phyloP scores from a whole-genome alignment of 2,888 invertebrate species.

The Unio delphinus region DNA sequence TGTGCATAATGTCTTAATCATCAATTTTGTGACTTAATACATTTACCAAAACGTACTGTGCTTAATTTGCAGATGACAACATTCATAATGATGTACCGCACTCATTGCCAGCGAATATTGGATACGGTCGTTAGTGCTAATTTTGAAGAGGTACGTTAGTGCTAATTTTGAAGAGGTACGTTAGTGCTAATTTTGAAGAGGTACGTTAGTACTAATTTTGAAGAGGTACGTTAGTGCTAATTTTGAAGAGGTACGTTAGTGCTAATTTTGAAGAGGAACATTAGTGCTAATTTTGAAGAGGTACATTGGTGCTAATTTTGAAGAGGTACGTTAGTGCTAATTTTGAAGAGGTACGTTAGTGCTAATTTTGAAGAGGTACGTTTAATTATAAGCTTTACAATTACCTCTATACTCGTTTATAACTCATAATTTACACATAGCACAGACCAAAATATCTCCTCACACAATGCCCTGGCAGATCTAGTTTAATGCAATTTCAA shows the following conservation, averaged over 20 bases:
- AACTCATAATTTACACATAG: too few relatives aligned
- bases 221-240: constrained; percentile 64
- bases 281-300: constrained; percentile 68
- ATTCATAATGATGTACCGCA: constrained; percentile 72
- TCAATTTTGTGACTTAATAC: neutral
- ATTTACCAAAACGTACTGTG: neutral
- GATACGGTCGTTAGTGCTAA: constrained; percentile 71
- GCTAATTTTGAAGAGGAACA: constrained; percentile 66
- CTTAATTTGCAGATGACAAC: constrained; percentile 61
- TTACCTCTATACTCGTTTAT: too few relatives aligned
- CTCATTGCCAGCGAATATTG: constrained; percentile 71
- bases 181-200: constrained; percentile 68
- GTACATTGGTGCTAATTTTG: constrained; percentile 68
- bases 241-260: constrained; percentile 64
- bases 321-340: constrained; percentile 64
- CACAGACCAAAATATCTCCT: too few relatives aligned
- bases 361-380: constrained; percentile 71
- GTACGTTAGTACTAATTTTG: constrained; percentile 68
- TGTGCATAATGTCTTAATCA: neutral
- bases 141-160: constrained; percentile 69
- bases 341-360: constrained; percentile 64
- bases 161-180: constrained; percentile 66
- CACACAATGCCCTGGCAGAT: too few relatives aligned
- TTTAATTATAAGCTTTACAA: neutral
- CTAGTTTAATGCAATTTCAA: too few relatives aligned